Conservation (phyloP, 53 echinoderm and acorn worm species). For the Apostichopus leukothele region DNA sequence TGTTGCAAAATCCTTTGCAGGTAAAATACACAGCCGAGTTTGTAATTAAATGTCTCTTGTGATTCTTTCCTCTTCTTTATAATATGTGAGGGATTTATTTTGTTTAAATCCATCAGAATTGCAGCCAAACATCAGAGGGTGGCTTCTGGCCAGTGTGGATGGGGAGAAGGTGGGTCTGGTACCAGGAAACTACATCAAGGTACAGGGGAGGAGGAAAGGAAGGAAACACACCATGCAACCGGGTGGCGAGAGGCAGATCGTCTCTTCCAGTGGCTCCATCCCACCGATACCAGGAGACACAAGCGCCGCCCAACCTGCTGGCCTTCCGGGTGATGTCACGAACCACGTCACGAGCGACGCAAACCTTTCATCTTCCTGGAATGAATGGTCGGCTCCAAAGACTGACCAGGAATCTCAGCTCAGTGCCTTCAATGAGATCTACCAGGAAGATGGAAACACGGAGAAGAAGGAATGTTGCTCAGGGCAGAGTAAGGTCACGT, state of each 20-base stretch:
- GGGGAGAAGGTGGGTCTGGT: constrained; percentile 79
- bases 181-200: constrained; percentile 93
- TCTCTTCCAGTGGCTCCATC: neutral
- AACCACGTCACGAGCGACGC: neutral
- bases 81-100: too few species aligned
- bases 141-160: constrained; percentile 59
- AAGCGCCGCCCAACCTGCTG: neutral
- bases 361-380: constrained; percentile 1
- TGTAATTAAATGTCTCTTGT: too few species aligned
- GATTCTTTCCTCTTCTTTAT: too few species aligned
- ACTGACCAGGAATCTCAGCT: constrained; percentile 7
- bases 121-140: constrained; percentile 67
- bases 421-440: constrained; percentile 16
- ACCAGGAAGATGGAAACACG: neutral
- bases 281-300: neutral
- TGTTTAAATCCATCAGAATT: constrained; percentile 55
- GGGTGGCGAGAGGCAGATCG: neutral
- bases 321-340: neutral
- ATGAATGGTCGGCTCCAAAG: neutral
- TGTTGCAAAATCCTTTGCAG: too few species aligned
- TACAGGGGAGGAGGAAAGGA: constrained; percentile 84
- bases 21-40: too few species aligned
- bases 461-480: neutral
- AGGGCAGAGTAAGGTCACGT: neutral
- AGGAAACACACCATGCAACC: constrained; percentile 47